Evolutionary conservation across 2,888 invertebrate genomes (phyloP).

Genomic region (Hirtodrosophila cameraria): DNA sequence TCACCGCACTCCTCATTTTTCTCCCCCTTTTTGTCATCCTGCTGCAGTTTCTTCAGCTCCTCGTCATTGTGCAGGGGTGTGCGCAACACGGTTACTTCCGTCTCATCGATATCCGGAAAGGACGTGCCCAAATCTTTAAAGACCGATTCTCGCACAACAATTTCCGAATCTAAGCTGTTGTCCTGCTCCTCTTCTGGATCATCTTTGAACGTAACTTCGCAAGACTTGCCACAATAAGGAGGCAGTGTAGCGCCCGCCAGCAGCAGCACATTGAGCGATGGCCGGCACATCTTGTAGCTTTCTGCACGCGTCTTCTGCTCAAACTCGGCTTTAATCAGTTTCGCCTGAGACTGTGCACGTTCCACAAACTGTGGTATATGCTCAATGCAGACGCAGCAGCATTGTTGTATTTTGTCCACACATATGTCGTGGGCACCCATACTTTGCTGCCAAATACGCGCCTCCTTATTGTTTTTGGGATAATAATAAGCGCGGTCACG

Average conservation of each 20-base stretch:
- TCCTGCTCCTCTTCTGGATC: background rate
- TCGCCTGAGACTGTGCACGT: constrained; percentile 39
- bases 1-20: constrained; percentile 25
- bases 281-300: background rate
- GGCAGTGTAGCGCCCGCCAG: constrained; percentile 49
- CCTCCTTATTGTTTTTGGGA: constrained; percentile 58
- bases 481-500: constrained; percentile 37
- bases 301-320: background rate
- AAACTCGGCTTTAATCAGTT: background rate
- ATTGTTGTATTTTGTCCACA: constrained; percentile 39
- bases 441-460: constrained; percentile 63
- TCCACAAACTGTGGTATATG: constrained; percentile 66
- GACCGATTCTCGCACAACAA: constrained; percentile 56
- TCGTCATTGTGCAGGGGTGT: constrained; percentile 38
- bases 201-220: background rate
- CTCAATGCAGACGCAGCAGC: constrained; percentile 63
- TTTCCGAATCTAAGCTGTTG: constrained; percentile 44
- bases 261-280: constrained; percentile 53
- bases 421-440: constrained; percentile 48
- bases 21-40: background rate
- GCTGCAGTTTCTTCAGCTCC: background rate
- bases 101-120: constrained; percentile 51
- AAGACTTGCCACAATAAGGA: constrained; percentile 24
- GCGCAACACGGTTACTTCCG: constrained; percentile 47
- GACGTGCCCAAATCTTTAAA: constrained; percentile 34